phyloP scores from a whole-genome alignment of 2,888 invertebrate species.

The Crioceris asparagi region DNA sequence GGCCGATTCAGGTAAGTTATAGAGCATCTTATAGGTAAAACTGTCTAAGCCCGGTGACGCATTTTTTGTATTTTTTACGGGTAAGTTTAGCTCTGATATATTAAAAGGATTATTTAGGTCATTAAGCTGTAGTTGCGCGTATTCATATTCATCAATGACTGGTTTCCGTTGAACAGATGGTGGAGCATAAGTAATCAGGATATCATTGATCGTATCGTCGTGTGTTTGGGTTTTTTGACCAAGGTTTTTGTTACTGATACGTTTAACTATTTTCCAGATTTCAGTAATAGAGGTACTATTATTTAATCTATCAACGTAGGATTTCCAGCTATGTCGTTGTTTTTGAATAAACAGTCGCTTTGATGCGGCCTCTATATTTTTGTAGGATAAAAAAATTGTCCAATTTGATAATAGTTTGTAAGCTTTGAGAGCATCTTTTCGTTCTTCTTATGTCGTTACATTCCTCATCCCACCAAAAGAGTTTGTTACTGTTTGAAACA shows the following conservation, averaged over 20 bases:
- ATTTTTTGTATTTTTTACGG: conserved; percentile 2
- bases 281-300: conserved; percentile 1
- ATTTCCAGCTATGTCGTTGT: background rate
- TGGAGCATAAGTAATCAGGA: too few relatives aligned
- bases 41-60: conserved; percentile 3
- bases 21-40: conserved; percentile 5
- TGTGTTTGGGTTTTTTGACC: too few relatives aligned
- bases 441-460: conserved; percentile 3
- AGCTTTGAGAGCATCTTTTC: conserved; percentile 1
- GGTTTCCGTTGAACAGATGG: background rate
- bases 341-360: conserved; percentile 4
- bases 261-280: conserved; percentile 4
- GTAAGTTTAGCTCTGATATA: background rate
- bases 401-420: too few relatives aligned
- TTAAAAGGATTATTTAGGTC: background rate
- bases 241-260: too few relatives aligned
- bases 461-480: conserved; percentile 5
- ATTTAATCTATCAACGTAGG: background rate
- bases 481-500: background rate
- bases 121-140: background rate
- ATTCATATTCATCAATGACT: background rate
- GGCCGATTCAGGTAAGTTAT: background rate
- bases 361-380: conserved; percentile 3
- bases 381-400: conserved; percentile 2
- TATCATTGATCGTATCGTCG: too few relatives aligned